Evolutionary conservation across 2,888 invertebrate genomes (phyloP).

Genomic region (Drosophila meridiana): DNA sequence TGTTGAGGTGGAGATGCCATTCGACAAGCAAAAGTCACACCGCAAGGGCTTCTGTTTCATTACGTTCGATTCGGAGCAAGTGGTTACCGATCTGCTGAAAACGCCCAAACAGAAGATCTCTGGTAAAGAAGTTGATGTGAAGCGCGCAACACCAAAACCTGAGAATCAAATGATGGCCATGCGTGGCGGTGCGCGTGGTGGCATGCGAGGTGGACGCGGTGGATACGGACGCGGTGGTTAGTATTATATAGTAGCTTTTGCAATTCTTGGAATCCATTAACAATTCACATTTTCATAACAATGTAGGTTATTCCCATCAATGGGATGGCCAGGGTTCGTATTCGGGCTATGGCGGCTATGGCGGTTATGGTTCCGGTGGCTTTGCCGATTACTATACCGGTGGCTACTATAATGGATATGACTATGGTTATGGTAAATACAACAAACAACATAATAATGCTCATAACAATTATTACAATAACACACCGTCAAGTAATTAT

Average conservation of each 20-base stretch:
- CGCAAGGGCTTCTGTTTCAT: constrained; percentile 99
- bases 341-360: constrained; percentile 90
- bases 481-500: constrained; percentile 81
- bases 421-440: constrained; percentile 88
- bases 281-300: constrained; percentile 4
- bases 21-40: constrained; percentile 98
- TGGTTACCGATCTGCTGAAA: constrained; percentile 95
- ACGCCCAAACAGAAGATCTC: constrained; percentile 96
- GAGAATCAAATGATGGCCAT: constrained; percentile 89
- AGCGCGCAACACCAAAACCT: constrained; percentile 96
- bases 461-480: constrained; percentile 84
- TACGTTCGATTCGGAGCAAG: constrained; percentile 97
- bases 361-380: constrained; percentile 88
- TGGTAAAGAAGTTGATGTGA: constrained; percentile 97
- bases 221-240: constrained; percentile 85
- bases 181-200: constrained; percentile 88
- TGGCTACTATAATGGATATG: constrained; percentile 87
- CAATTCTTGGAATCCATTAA: constrained; percentile 11
- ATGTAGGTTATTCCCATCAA: constrained; percentile 81
- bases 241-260: constrained; percentile 29
- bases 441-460: constrained; percentile 83
- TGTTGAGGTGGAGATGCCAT: constrained; percentile 98
- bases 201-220: constrained; percentile 89
- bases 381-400: constrained; percentile 91
- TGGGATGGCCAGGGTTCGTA: constrained; percentile 88